Evolutionary conservation across 2,888 invertebrate genomes (phyloP).

Genomic region (Tigriopus californicus): DNA sequence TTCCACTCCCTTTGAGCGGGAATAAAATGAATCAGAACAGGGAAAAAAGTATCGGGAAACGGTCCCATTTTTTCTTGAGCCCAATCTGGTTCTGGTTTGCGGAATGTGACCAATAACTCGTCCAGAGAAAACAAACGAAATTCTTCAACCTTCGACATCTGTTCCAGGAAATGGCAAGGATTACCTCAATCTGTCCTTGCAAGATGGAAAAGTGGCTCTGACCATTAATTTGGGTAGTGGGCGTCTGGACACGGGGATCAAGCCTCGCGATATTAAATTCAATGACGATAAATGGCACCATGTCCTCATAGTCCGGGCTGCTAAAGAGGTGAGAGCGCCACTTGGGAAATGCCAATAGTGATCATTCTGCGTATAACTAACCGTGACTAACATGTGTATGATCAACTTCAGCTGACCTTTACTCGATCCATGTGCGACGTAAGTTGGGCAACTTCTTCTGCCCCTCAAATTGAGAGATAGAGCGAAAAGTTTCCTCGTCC

Average conservation of each 20-base stretch:
- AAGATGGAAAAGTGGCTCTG: constrained; percentile 68
- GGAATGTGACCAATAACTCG: too few species aligned
- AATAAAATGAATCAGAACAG: too few species aligned
- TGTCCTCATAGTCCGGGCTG: constrained; percentile 65
- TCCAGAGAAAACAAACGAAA: too few species aligned
- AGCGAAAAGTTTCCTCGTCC: too few species aligned
- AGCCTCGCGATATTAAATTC: constrained; percentile 57
- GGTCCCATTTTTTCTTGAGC: too few species aligned
- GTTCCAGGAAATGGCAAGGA: constrained; percentile 64
- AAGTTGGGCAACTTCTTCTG: constrained; percentile 20
- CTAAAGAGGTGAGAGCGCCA: constrained; percentile 65
- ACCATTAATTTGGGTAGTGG: constrained; percentile 61
- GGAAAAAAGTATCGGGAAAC: too few species aligned
- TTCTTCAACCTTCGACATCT: too few species aligned
- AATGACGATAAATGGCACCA: constrained; percentile 95
- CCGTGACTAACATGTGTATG: neutral
- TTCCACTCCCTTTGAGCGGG: too few species aligned
- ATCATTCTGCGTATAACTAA: neutral
- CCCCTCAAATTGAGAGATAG: neutral
- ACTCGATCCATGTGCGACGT: constrained; percentile 36
- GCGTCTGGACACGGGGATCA: constrained; percentile 21
- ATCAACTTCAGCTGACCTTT: neutral
- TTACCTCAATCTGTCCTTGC: constrained; percentile 67
- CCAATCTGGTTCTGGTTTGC: too few species aligned
- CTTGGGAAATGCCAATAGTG: neutral